These are phyloP conservation scores for Carlito syrichta DNA, from an alignment of 2,113 vertebrate species.

Conservation along the genomic window DNA sequence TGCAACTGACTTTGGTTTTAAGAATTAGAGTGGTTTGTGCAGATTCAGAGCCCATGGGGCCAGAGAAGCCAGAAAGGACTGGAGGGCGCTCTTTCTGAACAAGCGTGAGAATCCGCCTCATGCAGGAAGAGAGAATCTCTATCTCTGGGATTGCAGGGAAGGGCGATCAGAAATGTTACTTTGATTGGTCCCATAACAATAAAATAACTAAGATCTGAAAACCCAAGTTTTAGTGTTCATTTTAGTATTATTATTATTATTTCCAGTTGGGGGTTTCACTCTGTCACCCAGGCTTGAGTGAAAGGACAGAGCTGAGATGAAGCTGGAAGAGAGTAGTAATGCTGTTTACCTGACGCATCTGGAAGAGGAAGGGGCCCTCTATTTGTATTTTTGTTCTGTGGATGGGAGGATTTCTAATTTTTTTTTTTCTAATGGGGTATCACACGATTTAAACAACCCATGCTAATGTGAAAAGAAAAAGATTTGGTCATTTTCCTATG, in stretches of 20 bases:
- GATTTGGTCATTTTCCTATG: not conserved
- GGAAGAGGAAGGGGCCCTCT: not conserved
- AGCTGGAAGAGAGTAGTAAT: accelerated
- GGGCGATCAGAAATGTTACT: not conserved
- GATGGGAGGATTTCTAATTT: not conserved
- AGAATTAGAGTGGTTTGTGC: not conserved
- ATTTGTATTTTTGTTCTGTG: not conserved
- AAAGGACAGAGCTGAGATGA: not conserved
- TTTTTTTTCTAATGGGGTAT: not conserved
- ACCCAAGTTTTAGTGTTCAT: not conserved
- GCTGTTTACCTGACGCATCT: not conserved
- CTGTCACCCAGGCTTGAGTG: too few relatives aligned
- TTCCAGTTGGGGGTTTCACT: too few relatives aligned
- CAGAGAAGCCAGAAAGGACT: not conserved
- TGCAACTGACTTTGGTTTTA: not conserved
- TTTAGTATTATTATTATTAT: not conserved
- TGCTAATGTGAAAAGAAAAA: not conserved
- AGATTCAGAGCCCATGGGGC: not conserved
- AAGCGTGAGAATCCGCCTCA: not conserved
- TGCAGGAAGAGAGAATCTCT: not conserved
- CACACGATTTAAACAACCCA: not conserved
- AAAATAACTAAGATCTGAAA: not conserved
- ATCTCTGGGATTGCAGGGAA: not conserved
- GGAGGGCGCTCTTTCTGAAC: not conserved
- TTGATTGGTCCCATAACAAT: not conserved